These are phyloP conservation scores for Xiphophorus couchianus DNA, from an alignment of 2,113 vertebrate species.

Conservation along the genomic window DNA sequence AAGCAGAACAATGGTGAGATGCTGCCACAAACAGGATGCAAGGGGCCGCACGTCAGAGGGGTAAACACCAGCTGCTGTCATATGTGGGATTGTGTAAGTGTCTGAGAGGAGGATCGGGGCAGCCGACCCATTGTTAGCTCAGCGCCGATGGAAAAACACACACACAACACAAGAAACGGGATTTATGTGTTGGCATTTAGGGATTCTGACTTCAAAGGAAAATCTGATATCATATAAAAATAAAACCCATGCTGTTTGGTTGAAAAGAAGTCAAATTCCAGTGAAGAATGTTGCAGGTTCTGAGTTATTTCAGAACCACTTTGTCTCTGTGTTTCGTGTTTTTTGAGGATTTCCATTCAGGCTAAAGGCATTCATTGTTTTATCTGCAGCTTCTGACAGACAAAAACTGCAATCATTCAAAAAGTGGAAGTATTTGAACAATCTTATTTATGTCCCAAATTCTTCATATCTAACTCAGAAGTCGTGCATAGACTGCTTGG, in stretches of 20 bases:
- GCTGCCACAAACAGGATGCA: constrained; percentile 72
- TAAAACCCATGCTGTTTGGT: constrained; percentile 44
- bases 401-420: not conserved
- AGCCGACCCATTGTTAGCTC: constrained; percentile 52
- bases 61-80: constrained; percentile 72
- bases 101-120: constrained; percentile 23
- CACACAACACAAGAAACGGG: constrained; percentile 34
- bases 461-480: constrained; percentile 32
- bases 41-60: constrained; percentile 38
- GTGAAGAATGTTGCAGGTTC: constrained; percentile 47
- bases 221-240: constrained; percentile 73
- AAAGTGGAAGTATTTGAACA: not conserved
- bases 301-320: constrained; percentile 17
- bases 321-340: not conserved
- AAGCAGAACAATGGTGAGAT: constrained; percentile 50
- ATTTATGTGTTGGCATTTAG: constrained; percentile 59
- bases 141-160: constrained; percentile 41
- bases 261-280: constrained; percentile 50
- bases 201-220: constrained; percentile 60
- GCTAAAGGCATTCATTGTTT: constrained; percentile 12
- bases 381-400: constrained; percentile 28
- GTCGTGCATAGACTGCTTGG: constrained; percentile 4
- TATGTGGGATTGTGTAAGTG: constrained; percentile 58
- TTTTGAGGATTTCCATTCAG: not conserved
- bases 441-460: constrained; percentile 27